Evolutionary conservation across 2,888 invertebrate genomes (phyloP), one percentile per base, ranked within the genome.

Genomic region (Epirrhoe alternata): DNA sequence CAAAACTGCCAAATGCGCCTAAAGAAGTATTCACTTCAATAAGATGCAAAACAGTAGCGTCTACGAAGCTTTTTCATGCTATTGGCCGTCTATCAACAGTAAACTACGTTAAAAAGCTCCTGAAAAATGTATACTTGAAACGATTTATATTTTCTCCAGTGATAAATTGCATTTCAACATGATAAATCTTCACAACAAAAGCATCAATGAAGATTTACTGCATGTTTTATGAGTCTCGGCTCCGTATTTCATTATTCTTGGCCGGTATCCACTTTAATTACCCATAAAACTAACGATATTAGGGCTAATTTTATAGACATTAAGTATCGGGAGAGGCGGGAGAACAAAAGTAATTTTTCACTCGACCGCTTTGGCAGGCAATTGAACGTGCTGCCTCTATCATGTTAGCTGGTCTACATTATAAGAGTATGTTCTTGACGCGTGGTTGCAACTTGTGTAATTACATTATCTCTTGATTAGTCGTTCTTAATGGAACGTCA

Each of bases 301-400:
- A 69, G 51, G 51, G 59, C 57, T 69, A 66, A 73, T 77, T 76
- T 70, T 61, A 68, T 67, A 69, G 58, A 69, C 69, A 69, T 71
- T 70, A 68, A 68, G 65, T 68, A 67, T 60, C 57, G 61, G 63
- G 58, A 35, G 62, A 68, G 66, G 62, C 72, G n/a, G 16, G 45
- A 24, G 49, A 73, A 76, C 66, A 75, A 74, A 71, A 73, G 68
- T 64, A 73, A 77, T 79, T 79, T 77, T 74, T 77, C 70, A 74
- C 66, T 60, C 66, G 55, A 74, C 64, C 73, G 72, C 71, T 35
- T 73, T 72, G 51, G 52, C 49, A 30, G 52, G 57, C 38, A 55
- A 49, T 54, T 53, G 38, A 42, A 61, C 58, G 66, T 54, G 30
- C 35, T 38, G 14, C 38, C 49, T 24, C 17, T 14, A 17, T 0